phyloP scores from a whole-genome alignment of 1,140 invertebrate species.

The Chionoecetes opilio region DNA sequence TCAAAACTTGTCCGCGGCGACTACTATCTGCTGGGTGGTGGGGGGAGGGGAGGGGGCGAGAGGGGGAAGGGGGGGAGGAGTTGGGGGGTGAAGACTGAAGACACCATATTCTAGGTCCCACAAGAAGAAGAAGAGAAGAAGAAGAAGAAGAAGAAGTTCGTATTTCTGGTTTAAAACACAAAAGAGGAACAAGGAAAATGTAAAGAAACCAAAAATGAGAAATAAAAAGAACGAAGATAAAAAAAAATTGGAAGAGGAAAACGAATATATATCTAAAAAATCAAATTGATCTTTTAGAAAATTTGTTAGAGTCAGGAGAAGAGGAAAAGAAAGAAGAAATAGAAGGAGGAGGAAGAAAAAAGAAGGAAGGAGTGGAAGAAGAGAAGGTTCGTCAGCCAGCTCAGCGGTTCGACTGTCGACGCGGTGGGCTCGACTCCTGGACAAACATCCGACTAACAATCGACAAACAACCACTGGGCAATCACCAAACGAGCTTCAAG shows the following conservation, averaged over 20 bases:
- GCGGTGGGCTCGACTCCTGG: not conserved
- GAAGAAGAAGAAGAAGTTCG: no score
- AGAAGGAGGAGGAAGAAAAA: not conserved
- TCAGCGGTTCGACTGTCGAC: slow-evolving; percentile 34
- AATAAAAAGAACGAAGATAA: no score
- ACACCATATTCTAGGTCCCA: no score
- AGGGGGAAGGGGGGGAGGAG: not conserved
- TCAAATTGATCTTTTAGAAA: no score
- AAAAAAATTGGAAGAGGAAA: no score
- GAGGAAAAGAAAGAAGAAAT: not conserved
- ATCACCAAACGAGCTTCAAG: slow-evolving; percentile 74
- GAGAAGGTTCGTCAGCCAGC: not conserved
- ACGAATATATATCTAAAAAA: not conserved
- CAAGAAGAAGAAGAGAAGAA: no score
- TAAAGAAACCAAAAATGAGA: no score
- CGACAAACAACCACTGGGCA: slow-evolving; percentile 74
- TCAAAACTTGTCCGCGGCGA: no score
- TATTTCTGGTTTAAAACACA: no score
- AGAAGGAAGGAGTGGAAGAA: not conserved
- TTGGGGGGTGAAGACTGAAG: not conserved
- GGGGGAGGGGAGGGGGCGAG: not conserved
- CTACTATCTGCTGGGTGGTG: no score
- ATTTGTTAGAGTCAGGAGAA: no score
- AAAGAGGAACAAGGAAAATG: no score
- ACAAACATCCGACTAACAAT: slow-evolving; percentile 78